Evolutionary conservation across 2,797 vertebrate species (phyloP).

Genomic region (Podarcis siculus): DNA sequence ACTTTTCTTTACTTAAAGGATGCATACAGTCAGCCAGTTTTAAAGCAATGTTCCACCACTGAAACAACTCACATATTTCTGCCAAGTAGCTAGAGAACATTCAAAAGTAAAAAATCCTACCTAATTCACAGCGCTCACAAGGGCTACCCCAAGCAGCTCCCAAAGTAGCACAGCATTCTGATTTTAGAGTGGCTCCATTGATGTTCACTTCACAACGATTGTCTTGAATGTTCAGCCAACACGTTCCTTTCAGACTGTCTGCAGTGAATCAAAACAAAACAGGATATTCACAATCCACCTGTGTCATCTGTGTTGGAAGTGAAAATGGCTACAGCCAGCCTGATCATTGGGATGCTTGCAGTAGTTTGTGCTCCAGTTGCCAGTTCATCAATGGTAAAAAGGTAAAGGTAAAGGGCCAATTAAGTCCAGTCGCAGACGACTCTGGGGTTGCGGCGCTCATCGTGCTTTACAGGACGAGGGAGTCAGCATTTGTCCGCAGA

Average conservation of each 20-base stretch:
- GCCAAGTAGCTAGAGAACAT: not conserved
- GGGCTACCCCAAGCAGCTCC: constrained; percentile 85
- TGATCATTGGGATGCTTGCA: not conserved
- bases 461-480: no score
- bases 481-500: no score
- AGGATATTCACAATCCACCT: not conserved
- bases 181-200: constrained; percentile 82
- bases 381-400: no score
- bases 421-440: no score
- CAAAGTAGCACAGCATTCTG: constrained; percentile 82
- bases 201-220: constrained; percentile 83
- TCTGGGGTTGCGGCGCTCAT: no score
- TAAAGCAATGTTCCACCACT: not conserved
- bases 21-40: not conserved
- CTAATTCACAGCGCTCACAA: constrained; percentile 80
- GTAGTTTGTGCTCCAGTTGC: no score
- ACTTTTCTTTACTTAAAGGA: not conserved
- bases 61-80: not conserved
- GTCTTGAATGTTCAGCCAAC: constrained; percentile 82
- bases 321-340: not conserved
- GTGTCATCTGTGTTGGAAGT: not conserved
- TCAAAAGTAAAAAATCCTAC: constrained; percentile 62
- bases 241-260: constrained; percentile 84
- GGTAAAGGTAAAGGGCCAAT: no score
- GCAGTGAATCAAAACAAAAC: constrained; percentile 45